phyloP scores from a whole-genome alignment of 2,113 vertebrate genomes.

The Carlito syrichta region DNA sequence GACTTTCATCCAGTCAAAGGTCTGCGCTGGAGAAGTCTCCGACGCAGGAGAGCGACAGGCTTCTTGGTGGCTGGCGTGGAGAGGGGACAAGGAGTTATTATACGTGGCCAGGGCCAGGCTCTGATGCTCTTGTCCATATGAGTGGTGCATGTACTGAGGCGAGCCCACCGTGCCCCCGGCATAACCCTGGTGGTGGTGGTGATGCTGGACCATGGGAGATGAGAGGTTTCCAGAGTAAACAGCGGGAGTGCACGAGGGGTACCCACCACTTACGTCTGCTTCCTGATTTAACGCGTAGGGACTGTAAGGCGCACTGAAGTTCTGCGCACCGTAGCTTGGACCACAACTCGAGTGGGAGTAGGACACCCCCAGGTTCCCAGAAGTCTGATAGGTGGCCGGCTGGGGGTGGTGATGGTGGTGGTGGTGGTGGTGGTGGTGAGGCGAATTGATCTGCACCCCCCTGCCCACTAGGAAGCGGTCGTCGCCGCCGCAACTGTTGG shows the following conservation, averaged over 20 bases:
- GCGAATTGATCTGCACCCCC: slow-evolving; percentile 89
- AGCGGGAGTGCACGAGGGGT: slow-evolving; percentile 90
- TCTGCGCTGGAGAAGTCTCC: slow-evolving; percentile 91
- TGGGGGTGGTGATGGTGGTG: slow-evolving; percentile 82
- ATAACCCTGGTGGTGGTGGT: slow-evolving; percentile 90
- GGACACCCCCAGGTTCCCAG: slow-evolving; percentile 88
- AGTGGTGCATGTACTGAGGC: slow-evolving; percentile 89
- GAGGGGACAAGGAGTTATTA: slow-evolving; percentile 90
- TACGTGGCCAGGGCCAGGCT: slow-evolving; percentile 86
- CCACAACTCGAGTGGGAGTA: slow-evolving; percentile 91
- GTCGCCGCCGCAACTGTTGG: slow-evolving; percentile 91
- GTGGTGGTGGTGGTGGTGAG: slow-evolving; percentile 82
- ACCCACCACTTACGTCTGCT: slow-evolving; percentile 89
- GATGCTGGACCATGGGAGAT: slow-evolving; percentile 89
- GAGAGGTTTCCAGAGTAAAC: slow-evolving; percentile 95
- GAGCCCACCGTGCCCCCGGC: slow-evolving; percentile 87
- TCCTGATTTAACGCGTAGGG: slow-evolving; percentile 93
- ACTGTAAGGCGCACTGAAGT: slow-evolving; percentile 91
- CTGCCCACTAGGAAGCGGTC: slow-evolving; percentile 92
- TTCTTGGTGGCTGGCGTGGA: slow-evolving; percentile 90
- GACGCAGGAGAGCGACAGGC: slow-evolving; percentile 91
- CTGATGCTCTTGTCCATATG: slow-evolving; percentile 92
- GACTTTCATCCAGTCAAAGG: slow-evolving; percentile 99
- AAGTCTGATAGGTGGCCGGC: slow-evolving; percentile 89
- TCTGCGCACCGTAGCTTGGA: slow-evolving; percentile 89